Evolutionary conservation across 1,140 invertebrate genomes (phyloP).

Genomic region (Drosophila mojavensis): DNA sequence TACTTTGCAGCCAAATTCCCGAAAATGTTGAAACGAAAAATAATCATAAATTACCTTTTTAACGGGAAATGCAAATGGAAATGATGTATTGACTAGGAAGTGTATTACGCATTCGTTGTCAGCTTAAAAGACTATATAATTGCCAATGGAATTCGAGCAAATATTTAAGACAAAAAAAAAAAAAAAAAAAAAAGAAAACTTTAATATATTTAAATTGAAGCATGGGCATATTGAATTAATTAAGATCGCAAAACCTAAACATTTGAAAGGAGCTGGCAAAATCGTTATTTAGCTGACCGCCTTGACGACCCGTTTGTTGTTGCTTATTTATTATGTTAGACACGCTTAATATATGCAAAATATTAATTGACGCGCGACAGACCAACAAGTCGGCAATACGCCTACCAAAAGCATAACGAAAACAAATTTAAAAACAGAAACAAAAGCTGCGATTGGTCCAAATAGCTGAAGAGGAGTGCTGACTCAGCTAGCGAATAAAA

Average conservation of each 20-base stretch:
- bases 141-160: background rate
- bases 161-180: background rate
- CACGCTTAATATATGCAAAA: constrained; percentile 35
- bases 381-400: constrained; percentile 4
- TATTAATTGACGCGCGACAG: constrained; percentile 31
- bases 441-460: constrained; percentile 17
- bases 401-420: background rate
- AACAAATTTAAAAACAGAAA: background rate
- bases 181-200: background rate
- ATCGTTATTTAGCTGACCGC: constrained; percentile 12
- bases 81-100: too few species aligned
- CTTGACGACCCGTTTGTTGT: constrained; percentile 61
- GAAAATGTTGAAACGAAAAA: too few species aligned
- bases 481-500: constrained; percentile 19
- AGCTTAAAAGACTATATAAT: background rate
- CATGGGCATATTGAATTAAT: constrained; percentile 24
- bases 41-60: too few species aligned
- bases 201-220: constrained; percentile 9
- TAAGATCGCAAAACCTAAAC: constrained; percentile 28
- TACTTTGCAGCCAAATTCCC: background rate
- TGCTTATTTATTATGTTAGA: constrained; percentile 42
- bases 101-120: background rate
- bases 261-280: constrained; percentile 27
- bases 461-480: constrained; percentile 15
- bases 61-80: background rate